Base-by-base conservation (phyloP, 2,113 vertebrate genomes). In the Nibea albiflora region DNA sequence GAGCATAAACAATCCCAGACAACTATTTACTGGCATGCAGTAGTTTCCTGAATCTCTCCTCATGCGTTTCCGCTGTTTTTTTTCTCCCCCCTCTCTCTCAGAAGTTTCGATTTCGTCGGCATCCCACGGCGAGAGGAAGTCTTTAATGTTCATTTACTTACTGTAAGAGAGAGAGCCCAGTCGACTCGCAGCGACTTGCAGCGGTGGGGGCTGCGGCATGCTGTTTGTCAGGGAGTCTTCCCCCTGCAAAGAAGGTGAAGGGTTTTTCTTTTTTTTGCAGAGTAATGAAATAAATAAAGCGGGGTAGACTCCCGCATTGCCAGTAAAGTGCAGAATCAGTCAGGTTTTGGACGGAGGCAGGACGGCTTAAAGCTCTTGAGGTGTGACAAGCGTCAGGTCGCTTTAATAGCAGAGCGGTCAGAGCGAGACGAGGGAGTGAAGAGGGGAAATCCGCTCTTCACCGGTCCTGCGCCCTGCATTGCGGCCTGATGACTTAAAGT, bases 281-380 rank as follows among this genome's bases (percentile, higher is more conserved):
- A 83, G 72, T 86, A 86, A 88, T 85, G 77, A 81, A 80, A 87
- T 83, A 89, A 68, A 85, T 76, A 84, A 89, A 49, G n/a, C 47
- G 31, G 28, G 52, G 61, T 52, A 60, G 62, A 8, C 7, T 81
- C 49, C 87, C 8, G 73, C 76, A 68, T 72, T 70, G 78, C 67
- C 0, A 20, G 50, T 17, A 69, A 80, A 88, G 44, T 81, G 72
- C 85, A 71, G 71, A 31, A 69, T 54, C 72, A 75, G 64, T 67
- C 35, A 42, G 46, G 56, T 84, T 84, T 22, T 64, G 65, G 17
- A 70, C 73, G 14, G 63, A 81, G 61, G 65, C 60, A 69, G 39
- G 31, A 66, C 14, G 39, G 56, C 12, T 26, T 4, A 46, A 53
- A 2, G 28, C 6, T 14, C 6, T 12, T 11, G 42, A 63, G 22